phyloP scores from a whole-genome alignment of 2,113 vertebrate genomes.

The Chiloscyllium plagiosum region DNA sequence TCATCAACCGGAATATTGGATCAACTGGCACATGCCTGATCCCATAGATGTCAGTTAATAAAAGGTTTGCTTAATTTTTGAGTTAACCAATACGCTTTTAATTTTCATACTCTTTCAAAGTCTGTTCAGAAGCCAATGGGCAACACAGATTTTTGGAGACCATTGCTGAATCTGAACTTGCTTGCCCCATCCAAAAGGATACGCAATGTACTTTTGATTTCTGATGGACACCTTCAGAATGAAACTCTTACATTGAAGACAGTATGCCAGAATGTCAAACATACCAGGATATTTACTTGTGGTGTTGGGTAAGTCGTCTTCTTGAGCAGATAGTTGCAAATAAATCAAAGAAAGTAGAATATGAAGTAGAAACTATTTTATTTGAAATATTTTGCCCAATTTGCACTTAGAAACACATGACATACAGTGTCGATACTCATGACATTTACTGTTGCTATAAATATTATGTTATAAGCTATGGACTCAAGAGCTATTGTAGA shows the following conservation, averaged over 20 bases:
- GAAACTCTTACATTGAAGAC: constrained; percentile 60
- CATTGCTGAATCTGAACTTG: constrained; percentile 62
- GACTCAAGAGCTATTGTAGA: not conserved
- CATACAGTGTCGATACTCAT: not conserved
- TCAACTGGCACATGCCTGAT: too few relatives aligned
- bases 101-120: constrained; percentile 48
- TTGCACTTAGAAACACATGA: not conserved
- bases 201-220: constrained; percentile 72
- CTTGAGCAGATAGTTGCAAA: not conserved
- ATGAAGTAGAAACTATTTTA: not conserved
- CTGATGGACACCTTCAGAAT: constrained; percentile 77
- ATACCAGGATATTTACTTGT: constrained; percentile 75
- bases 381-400: not conserved
- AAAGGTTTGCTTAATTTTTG: too few relatives aligned
- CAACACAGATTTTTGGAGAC: constrained; percentile 77
- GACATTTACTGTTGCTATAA: not conserved
- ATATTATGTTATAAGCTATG: not conserved
- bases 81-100: not conserved
- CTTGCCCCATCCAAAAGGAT: constrained; percentile 61
- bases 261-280: constrained; percentile 55
- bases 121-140: constrained; percentile 58
- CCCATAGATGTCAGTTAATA: too few relatives aligned
- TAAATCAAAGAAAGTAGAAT: not conserved
- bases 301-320: constrained; percentile 63
- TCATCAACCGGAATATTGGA: too few relatives aligned